These are phyloP conservation scores for Ceratoteleas bidentatus DNA, from an alignment of 1,140 invertebrate genomes.

Conservation along the genomic window DNA sequence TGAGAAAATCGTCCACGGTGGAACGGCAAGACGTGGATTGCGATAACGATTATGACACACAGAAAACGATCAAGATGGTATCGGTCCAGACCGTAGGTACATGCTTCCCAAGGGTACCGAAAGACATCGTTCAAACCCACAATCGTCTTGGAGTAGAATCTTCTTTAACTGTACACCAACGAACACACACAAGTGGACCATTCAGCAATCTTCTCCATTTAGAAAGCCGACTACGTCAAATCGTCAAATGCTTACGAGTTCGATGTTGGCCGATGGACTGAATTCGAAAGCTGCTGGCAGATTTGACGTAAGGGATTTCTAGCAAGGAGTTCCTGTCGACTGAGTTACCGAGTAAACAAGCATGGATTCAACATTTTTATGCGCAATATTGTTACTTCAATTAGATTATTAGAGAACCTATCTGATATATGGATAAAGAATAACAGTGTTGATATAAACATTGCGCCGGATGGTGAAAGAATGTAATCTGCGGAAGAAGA, in stretches of 20 bases:
- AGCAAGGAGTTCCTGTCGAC: too few species aligned
- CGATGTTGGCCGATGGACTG: not conserved
- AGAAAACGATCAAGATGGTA: conserved; percentile 3
- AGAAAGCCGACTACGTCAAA: conserved; percentile 8
- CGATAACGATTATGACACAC: conserved; percentile 9
- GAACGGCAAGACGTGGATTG: not conserved
- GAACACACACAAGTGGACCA: conserved; percentile 60
- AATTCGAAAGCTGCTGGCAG: not conserved
- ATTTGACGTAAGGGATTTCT: conserved; percentile 5
- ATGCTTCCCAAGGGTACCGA: conserved; percentile 10
- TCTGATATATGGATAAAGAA: too few species aligned
- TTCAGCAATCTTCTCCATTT: conserved; percentile 41
- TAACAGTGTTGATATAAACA: too few species aligned
- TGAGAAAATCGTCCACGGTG: not conserved
- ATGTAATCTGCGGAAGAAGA: too few species aligned
- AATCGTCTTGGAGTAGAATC: conserved; percentile 3
- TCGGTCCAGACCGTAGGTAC: not conserved
- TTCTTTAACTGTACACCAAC: conserved; percentile 26
- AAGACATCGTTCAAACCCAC: conserved; percentile 6
- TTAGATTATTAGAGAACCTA: too few species aligned
- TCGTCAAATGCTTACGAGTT: not conserved
- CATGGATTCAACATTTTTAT: too few species aligned
- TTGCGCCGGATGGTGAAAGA: too few species aligned
- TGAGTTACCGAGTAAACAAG: too few species aligned
- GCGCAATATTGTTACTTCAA: too few species aligned